These are phyloP conservation scores for Pyrrhosoma nymphula DNA, from an alignment of 2,888 invertebrate genomes.

Conservation along the genomic window DNA sequence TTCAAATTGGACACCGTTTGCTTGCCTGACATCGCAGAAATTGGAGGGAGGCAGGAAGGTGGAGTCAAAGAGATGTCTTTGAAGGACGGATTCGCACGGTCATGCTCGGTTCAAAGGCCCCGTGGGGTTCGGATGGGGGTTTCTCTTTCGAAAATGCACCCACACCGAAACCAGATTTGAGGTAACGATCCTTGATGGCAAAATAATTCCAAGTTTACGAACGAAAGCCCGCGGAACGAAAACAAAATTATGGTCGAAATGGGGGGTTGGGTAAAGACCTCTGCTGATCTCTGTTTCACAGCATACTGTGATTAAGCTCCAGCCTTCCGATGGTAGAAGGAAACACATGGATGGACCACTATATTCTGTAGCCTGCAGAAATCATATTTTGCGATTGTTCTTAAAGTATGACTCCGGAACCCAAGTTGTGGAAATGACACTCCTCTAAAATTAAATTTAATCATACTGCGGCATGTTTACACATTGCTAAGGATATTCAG, in stretches of 20 bases:
- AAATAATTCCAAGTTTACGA: neutral
- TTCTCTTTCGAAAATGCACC: no score
- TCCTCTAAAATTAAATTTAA: no score
- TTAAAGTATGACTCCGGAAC: no score
- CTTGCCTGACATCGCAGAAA: neutral
- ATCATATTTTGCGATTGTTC: no score
- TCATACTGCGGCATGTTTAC: no score
- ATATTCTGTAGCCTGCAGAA: no score
- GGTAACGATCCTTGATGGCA: neutral
- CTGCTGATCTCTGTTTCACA: neutral
- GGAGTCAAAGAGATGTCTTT: neutral
- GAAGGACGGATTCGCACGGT: neutral
- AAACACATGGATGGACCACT: no score
- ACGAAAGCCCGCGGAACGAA: neutral
- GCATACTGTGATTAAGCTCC: no score
- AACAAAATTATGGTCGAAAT: neutral
- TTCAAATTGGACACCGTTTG: neutral
- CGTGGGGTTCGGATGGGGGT: neutral
- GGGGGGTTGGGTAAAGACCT: neutral
- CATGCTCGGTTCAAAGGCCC: neutral
- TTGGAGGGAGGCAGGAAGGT: no score
- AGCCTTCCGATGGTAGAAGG: no score
- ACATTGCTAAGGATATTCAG: no score
- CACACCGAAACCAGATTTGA: neutral
- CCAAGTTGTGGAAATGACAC: no score